Evolutionary conservation across 2,797 vertebrate genomes (phyloP).

Genomic region (Cheirogaleus major): DNA sequence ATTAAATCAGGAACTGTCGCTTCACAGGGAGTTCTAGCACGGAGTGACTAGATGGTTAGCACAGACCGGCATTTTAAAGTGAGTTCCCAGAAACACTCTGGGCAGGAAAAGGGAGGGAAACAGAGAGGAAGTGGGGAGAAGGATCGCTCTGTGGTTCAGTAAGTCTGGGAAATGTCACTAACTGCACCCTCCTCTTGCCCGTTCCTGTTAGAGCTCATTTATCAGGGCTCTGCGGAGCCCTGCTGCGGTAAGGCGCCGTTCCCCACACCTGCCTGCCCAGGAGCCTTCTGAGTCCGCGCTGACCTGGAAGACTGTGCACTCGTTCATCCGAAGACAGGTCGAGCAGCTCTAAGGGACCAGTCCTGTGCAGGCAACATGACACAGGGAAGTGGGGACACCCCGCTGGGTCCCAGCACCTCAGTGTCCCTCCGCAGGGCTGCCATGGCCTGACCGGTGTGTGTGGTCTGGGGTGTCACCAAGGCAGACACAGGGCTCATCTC

Average conservation of each 20-base stretch:
- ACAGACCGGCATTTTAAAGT: neutral
- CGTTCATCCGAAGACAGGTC: neutral
- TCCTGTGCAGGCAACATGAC: neutral
- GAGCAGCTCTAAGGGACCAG: neutral
- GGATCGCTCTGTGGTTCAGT: neutral
- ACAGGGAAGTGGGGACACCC: neutral
- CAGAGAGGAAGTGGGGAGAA: no score
- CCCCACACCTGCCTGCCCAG: neutral
- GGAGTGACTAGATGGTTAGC: no score
- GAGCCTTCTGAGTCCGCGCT: neutral
- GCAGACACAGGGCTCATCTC: no score
- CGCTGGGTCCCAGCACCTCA: neutral
- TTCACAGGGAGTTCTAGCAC: neutral
- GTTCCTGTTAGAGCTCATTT: rapidly evolving
- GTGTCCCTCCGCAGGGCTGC: neutral
- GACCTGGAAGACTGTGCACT: neutral
- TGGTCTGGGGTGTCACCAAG: neutral
- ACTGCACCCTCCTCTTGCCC: no score
- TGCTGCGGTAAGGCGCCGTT: rapidly evolving
- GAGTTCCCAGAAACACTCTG: neutral
- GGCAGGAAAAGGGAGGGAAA: neutral
- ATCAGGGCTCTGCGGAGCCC: no score
- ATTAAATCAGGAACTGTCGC: no score
- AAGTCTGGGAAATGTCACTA: neutral
- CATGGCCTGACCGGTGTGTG: rapidly evolving